phyloP scores from a whole-genome alignment of 2,888 invertebrate species.

The Axea sp. region DNA sequence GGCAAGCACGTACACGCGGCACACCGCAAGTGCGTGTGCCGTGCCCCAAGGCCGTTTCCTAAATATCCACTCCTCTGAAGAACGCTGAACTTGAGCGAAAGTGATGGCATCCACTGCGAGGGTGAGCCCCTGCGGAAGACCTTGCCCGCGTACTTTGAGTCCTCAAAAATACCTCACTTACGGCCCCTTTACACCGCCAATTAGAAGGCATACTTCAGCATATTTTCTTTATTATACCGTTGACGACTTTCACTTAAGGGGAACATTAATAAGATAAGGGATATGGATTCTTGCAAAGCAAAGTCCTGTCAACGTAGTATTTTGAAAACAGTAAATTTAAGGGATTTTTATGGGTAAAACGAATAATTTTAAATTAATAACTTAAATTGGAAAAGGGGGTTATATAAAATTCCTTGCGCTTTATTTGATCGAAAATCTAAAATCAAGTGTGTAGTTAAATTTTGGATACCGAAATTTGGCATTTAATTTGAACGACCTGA shows the following conservation, averaged over 20 bases:
- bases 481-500: too few relatives aligned
- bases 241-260: conserved; percentile 25
- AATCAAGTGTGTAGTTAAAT: too few relatives aligned
- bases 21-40: conserved; percentile 33
- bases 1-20: conserved; percentile 17
- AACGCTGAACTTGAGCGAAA: conserved; percentile 61
- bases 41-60: conserved; percentile 69
- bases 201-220: conserved; percentile 43
- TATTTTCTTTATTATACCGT: conserved; percentile 38
- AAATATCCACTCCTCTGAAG: conserved; percentile 65
- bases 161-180: conserved; percentile 55
- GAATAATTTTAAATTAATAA: too few relatives aligned
- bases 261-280: conserved; percentile 12
- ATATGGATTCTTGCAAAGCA: not conserved
- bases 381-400: too few relatives aligned
- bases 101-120: conserved; percentile 52
- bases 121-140: conserved; percentile 51
- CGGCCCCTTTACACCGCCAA: conserved; percentile 28
- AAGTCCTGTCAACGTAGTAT: not conserved
- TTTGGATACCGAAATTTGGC: too few relatives aligned
- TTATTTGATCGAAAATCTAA: too few relatives aligned
- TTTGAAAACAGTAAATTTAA: too few relatives aligned
- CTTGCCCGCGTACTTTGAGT: conserved; percentile 31
- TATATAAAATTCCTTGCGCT: too few relatives aligned
- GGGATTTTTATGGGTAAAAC: too few relatives aligned